These are phyloP conservation scores for Cassiopea xamachana DNA, from an alignment of 30 jellyfish, hydroid and myxozoan species.

Conservation along the genomic window DNA sequence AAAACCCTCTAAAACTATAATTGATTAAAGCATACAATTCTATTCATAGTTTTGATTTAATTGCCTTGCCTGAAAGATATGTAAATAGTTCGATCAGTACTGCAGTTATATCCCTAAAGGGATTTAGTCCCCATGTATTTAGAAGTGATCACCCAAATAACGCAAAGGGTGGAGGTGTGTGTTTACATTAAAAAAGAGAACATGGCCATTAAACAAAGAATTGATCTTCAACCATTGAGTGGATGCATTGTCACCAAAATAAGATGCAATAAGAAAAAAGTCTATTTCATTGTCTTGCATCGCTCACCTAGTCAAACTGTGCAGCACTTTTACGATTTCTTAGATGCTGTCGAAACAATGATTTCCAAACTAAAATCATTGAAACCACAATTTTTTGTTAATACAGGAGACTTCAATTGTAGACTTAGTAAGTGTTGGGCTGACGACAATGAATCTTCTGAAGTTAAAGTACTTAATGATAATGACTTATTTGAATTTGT, in stretches of 20 bases:
- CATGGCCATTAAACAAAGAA: too few species aligned
- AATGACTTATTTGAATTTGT: not conserved
- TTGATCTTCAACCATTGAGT: not conserved
- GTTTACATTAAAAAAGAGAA: too few species aligned
- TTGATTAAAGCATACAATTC: not conserved
- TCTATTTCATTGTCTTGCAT: not conserved
- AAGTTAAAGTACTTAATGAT: not conserved
- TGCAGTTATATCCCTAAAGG: not conserved
- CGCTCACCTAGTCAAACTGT: constrained; percentile 18
- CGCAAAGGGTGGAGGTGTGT: not conserved
- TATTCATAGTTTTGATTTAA: not conserved
- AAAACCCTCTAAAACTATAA: not conserved
- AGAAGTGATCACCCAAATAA: constrained; percentile 26
- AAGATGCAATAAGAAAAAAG: not conserved
- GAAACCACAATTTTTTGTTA: not conserved
- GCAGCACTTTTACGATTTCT: not conserved
- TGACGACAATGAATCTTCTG: not conserved
- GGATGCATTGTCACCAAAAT: not conserved
- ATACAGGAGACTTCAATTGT: not conserved
- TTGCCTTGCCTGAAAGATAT: constrained; percentile 25
- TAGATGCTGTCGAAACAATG: not conserved
- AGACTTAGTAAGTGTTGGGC: constrained; percentile 2
- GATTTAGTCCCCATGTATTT: not conserved
- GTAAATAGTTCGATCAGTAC: constrained; percentile 8
- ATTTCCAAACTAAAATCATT: not conserved